These are phyloP conservation scores for Altica lythri DNA, from an alignment of 2,888 invertebrate species.

Conservation along the genomic window DNA sequence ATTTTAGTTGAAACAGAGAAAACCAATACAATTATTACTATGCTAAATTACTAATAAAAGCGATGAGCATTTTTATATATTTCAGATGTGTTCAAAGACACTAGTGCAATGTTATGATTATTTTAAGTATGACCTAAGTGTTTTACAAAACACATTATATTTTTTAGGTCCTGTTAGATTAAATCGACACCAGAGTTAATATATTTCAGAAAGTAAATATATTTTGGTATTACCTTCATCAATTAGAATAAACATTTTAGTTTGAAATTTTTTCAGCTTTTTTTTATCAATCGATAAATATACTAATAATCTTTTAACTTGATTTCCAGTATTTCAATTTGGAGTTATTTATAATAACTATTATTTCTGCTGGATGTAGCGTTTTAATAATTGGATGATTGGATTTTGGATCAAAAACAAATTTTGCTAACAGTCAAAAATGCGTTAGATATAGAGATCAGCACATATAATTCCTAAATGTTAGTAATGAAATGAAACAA, in stretches of 20 bases:
- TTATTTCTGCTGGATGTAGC: too few species aligned
- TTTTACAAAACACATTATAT: constrained; percentile 7
- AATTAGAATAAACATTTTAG: neutral
- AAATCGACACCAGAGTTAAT: too few species aligned
- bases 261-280: constrained; percentile 5
- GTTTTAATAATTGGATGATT: too few species aligned
- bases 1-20: constrained; percentile 6
- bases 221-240: neutral
- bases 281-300: neutral
- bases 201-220: neutral
- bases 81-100: neutral
- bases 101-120: neutral
- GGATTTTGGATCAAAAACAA: too few species aligned
- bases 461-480: too few species aligned
- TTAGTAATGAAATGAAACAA: too few species aligned
- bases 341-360: too few species aligned
- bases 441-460: too few species aligned
- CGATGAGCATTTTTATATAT: constrained; percentile 11
- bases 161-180: neutral
- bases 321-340: too few species aligned
- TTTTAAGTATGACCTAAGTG: constrained; percentile 7
- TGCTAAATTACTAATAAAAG: constrained; percentile 13
- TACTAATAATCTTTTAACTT: too few species aligned
- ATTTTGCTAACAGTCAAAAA: too few species aligned
- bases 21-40: constrained; percentile 4